Percentiles rank a stretch among this genome's conserved stretches.
phyloP scores from a whole-genome alignment of 37 sponge, comb jelly and placozoan genomes.

The Amphimedon queenslandica region DNA sequence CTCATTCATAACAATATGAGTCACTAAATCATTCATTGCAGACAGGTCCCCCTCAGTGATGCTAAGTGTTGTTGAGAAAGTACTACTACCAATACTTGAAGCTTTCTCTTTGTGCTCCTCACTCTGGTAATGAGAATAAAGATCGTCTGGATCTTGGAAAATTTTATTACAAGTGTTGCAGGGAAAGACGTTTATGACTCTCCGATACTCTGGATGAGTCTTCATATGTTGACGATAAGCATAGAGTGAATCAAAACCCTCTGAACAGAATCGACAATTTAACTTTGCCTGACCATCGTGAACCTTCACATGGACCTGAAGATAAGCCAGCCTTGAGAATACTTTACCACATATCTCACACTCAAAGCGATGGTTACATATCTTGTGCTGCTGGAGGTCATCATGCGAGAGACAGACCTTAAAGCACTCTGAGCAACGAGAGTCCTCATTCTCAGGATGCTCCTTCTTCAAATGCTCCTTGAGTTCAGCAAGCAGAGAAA shows the following conservation, averaged over 20 bases:
- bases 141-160: constrained; percentile 17
- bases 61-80: not conserved
- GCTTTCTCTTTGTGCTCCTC: constrained; percentile 43
- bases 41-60: constrained; percentile 6
- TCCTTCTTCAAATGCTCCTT: constrained; percentile 23
- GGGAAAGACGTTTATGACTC: constrained; percentile 4
- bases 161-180: constrained; percentile 41
- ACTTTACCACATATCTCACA: constrained; percentile 60
- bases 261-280: constrained; percentile 45
- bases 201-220: constrained; percentile 32
- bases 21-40: not conserved
- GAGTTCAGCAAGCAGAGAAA: constrained; percentile 45
- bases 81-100: not conserved
- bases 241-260: constrained; percentile 36
- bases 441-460: constrained; percentile 41
- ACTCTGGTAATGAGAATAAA: constrained; percentile 34
- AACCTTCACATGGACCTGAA: constrained; percentile 57
- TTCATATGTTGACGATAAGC: constrained; percentile 62
- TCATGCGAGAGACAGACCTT: constrained; percentile 32
- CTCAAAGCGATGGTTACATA: constrained; percentile 40
- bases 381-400: constrained; percentile 36
- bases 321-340: constrained; percentile 60
- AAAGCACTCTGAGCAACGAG: constrained; percentile 48
- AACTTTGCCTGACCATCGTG: constrained; percentile 40
- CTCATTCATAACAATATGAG: not conserved